Evolutionary conservation across 2,888 invertebrate species (phyloP), one percentile per base, ranked within the genome.

Genomic region (Dasysyrphus albostriatus): DNA sequence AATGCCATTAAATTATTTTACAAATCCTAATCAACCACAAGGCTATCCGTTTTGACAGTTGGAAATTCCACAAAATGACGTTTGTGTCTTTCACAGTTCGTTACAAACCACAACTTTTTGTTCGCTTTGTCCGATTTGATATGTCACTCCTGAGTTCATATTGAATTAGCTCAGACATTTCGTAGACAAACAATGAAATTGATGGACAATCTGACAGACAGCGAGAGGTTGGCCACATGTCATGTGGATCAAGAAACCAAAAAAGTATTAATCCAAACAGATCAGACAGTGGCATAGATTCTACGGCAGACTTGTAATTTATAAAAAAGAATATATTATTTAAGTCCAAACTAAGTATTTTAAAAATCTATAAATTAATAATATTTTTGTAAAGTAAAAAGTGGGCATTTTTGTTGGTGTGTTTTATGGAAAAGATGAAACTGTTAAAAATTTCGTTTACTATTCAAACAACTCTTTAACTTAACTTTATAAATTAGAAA

Each of bases 141-240:
- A 63, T 32, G 63, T 47, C 44, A 44, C 2, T 63, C 44, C 9
- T 9, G 10, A 5, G n/a, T 29, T 49, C 24, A 16, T 67, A 49
- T 67, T 34, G 9, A 67, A 32, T 49, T 29, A 8, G 5, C 49
- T 14, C 67, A 67, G 49, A 67, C 67, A 67, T 49, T 67, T 37
- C 4, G 37, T 42, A 37, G 32, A 34, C n/a, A 34, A 42, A 67
- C 67, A 67, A 12, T 49, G 8, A 67, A 67, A 34, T 44, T 29
- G 16, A 65, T 34, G 19, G 47, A 32, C 65, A 65, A 49, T 34
- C 12, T 19, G 67, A 49, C 49, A 67, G 47, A 67, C 32, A 63
- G 63, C n/a, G n/a, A 44, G 44, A 63, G 42, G n/a, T 61, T 24
- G 19, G 24, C n/a, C 61, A 5, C 16, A 61, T 24, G 14, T 16